Base-by-base conservation (phyloP, 2,888 invertebrate genomes). In the Agonum fuliginosum region DNA sequence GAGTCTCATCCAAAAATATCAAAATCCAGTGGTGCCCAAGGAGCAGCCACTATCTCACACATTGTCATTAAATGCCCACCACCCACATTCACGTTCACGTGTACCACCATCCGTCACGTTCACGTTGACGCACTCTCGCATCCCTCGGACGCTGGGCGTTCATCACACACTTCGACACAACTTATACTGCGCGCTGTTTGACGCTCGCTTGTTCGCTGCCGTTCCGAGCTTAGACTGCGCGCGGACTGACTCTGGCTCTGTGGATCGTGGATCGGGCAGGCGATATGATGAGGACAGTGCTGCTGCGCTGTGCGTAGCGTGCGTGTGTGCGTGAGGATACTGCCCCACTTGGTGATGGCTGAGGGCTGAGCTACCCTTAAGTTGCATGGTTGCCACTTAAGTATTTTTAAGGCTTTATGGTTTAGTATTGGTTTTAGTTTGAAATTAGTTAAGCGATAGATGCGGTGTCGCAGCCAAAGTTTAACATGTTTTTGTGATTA, bases 1-100 rank as follows among this genome's bases (percentile, higher is more conserved):
- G 74, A 62, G 74, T 74, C 62, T 74, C 74, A 74, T 74, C 74
- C 74, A 74, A 74, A 51, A 62, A 62, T 74, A 65, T 65, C 62
- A 46, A 43, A 22, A 65, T 65, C 62, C 62, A 62, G 74, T 74
- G 74, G 74, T 62, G 74, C 74, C 74, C 71, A 51, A 51, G 41
- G 62, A 62, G 74, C 74, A 62, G 43, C 74, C 74, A 74, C 74
- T 62, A 62, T 74, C 62, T 74, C 74, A 22, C 58, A 74, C 71
- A 71, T 71, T 71, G 71, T 71, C 71, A 71, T 51, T 74, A 19
- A 20, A 65, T 41, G 62, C n/a, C n/a, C n/a, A n/a, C 43, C 30
- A 65, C 30, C 54, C 30, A 30, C 54, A 22, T 10, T 27, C 8
- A 58, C n/a, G 30, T 12, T 24, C 54, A 22, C 43, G 48, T 19